Evolutionary conservation across 2,888 invertebrate genomes (phyloP).

Genomic region (Ramazzottius varieornatus): DNA sequence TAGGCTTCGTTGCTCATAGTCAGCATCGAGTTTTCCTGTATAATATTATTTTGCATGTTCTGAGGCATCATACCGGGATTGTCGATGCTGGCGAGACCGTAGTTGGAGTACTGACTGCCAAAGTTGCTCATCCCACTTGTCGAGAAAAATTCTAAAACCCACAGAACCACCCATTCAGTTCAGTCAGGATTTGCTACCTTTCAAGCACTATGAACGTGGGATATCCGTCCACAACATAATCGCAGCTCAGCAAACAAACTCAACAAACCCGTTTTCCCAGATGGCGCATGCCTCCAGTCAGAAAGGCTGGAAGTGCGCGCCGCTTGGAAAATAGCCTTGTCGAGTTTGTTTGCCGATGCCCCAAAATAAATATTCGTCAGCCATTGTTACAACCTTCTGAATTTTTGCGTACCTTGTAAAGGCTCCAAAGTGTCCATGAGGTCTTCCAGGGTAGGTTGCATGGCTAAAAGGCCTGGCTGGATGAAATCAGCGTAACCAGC

Average conservation of each 20-base stretch:
- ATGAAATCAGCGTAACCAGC: slow-evolving; percentile 73
- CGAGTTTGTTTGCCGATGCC: no score
- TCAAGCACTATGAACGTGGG: background rate
- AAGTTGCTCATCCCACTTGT: background rate
- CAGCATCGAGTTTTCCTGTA: slow-evolving; percentile 6
- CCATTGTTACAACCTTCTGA: no score
- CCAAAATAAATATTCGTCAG: no score
- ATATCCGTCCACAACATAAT: background rate
- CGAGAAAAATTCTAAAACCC: background rate
- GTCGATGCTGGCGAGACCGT: slow-evolving; percentile 8
- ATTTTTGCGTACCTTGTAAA: slow-evolving; percentile 11
- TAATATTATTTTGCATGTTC: slow-evolving; percentile 6
- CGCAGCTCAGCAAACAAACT: no score
- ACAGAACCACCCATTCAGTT: no score
- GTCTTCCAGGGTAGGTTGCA: slow-evolving; percentile 86
- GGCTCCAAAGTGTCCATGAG: slow-evolving; percentile 47
- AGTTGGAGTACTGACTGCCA: slow-evolving; percentile 6
- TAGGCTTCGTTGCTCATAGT: no score
- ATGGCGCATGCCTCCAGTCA: no score
- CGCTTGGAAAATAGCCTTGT: no score
- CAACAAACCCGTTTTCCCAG: no score
- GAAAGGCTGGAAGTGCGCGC: no score
- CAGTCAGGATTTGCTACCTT: no score
- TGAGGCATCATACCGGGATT: slow-evolving; percentile 8
- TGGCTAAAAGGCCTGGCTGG: slow-evolving; percentile 82